Conservation (phyloP, 2,888 invertebrate species). For the Malthinus flaveolus region DNA sequence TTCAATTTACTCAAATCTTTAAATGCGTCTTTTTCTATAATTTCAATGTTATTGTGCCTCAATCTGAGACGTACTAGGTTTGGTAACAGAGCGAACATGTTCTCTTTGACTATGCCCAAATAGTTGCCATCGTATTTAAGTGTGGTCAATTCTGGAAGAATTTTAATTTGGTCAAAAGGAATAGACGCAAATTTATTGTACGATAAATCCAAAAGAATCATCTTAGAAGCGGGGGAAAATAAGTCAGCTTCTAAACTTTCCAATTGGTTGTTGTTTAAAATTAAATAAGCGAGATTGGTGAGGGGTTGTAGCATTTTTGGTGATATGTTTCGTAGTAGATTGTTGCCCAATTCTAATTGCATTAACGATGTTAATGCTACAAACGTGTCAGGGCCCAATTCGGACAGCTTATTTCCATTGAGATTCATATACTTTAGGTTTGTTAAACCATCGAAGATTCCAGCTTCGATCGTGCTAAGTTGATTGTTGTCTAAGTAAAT, state of each 20-base stretch:
- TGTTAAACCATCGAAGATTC: too few species aligned
- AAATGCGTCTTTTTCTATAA: background rate
- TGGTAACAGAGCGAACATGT: background rate
- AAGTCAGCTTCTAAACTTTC: background rate
- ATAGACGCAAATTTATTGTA: background rate
- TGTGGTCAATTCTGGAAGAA: background rate
- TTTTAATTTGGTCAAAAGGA: background rate
- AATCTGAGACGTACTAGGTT: background rate
- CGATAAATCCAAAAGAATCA: background rate
- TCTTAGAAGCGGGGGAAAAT: background rate
- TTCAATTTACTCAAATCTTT: background rate
- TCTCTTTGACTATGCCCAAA: background rate
- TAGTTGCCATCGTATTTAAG: background rate
- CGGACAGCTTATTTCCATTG: background rate
- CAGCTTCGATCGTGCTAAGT: too few species aligned
- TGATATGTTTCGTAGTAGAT: background rate
- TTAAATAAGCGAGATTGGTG: background rate
- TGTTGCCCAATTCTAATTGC: background rate
- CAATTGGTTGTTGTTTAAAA: background rate
- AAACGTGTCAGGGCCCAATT: background rate
- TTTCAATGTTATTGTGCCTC: background rate
- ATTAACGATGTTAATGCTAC: background rate
- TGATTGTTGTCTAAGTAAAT: too few species aligned
- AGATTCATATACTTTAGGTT: too few species aligned
- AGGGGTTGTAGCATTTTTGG: background rate